Conservation (phyloP, 2,113 vertebrate genomes). For the Cynocephalus volans region DNA sequence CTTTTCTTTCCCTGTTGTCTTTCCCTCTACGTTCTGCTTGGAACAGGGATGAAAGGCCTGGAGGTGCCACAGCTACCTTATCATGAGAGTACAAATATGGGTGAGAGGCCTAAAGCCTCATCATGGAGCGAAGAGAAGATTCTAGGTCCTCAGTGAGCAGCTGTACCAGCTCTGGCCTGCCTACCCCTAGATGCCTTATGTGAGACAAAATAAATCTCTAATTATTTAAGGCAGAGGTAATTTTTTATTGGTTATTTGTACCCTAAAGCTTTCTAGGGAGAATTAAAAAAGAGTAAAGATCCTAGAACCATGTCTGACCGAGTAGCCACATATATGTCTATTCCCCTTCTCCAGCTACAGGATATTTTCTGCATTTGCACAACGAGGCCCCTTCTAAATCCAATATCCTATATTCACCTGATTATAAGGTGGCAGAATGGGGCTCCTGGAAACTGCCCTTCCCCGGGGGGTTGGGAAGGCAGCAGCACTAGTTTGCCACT, state of each 20-base stretch:
- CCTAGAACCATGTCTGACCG: neutral
- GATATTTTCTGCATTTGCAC: neutral
- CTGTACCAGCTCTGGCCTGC: neutral
- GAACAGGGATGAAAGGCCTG: neutral
- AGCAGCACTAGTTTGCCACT: neutral
- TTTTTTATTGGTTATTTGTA: conserved; percentile 12
- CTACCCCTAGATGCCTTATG: neutral
- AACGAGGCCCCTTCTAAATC: neutral
- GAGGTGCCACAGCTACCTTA: neutral
- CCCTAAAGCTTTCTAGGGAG: neutral
- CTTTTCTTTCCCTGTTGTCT: neutral
- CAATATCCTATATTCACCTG: neutral
- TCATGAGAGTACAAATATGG: neutral
- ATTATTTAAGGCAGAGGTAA: neutral
- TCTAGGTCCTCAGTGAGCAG: neutral
- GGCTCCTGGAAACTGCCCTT: neutral
- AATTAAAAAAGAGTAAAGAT: neutral
- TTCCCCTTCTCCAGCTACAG: neutral
- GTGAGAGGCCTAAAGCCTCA: neutral
- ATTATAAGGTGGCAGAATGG: neutral
- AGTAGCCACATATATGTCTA: neutral
- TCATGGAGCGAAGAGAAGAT: neutral
- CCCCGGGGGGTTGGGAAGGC: neutral
- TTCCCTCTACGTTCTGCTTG: neutral
- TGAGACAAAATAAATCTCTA: neutral